Percentiles rank a stretch among this genome's conserved stretches.
Evolutionary conservation across 2,113 vertebrate genomes (phyloP).

Genomic region (rabbit (Oryctolagus cuniculus)): mOryCun1.1 NC_091444.1:12988501-12989000

Average conservation of each 20-base stretch:
- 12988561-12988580: neutral
- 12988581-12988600: neutral
- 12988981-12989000: neutral
- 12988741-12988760: constrained; percentile 25
- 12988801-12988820: constrained; percentile 30
- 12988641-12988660: neutral
- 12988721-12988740: neutral
- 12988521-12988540: neutral
- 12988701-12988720: constrained; percentile 51
- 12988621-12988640: neutral
- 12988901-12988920: neutral
- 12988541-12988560: neutral
- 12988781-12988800: neutral
- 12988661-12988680: neutral
- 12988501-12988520: neutral
- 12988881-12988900: constrained; percentile 61
- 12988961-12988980: constrained; percentile 24
- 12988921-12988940: constrained; percentile 6
- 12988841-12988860: constrained; percentile 16
- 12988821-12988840: neutral
- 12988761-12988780: constrained; percentile 24
- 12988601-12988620: neutral
- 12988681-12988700: constrained; percentile 23
- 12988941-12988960: neutral
- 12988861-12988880: constrained; percentile 53